Evolutionary conservation across 2,113 vertebrate genomes (phyloP).

Genomic region (Gopherus flavomarginatus): DNA sequence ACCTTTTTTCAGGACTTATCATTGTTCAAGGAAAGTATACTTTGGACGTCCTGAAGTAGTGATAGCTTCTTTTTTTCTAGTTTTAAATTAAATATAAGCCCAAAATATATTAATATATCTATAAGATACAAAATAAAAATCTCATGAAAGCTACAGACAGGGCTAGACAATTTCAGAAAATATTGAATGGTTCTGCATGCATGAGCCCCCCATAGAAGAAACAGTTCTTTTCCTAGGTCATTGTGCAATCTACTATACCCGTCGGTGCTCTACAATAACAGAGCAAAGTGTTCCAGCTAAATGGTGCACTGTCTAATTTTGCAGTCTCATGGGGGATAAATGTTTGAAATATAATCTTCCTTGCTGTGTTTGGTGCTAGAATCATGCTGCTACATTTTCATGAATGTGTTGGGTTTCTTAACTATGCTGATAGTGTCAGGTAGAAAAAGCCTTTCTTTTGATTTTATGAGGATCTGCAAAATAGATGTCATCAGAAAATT

Average conservation of each 20-base stretch:
- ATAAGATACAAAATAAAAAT: neutral
- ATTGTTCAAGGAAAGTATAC: rapidly evolving
- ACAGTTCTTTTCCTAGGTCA: neutral
- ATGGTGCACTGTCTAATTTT: neutral
- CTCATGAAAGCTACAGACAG: neutral
- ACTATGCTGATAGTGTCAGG: neutral
- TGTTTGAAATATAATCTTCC: neutral
- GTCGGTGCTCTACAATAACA: neutral
- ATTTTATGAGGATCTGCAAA: neutral
- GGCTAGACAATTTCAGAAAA: neutral
- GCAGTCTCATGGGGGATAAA: neutral
- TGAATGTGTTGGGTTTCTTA: neutral
- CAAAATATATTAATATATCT: neutral
- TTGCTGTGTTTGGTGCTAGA: neutral
- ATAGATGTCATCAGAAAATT: neutral
- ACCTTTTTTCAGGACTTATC: neutral
- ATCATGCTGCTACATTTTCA: neutral
- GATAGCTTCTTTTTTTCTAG: neutral
- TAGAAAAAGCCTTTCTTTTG: neutral
- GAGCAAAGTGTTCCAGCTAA: neutral
- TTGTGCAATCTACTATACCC: neutral
- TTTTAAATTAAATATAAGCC: neutral
- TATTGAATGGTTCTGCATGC: neutral
- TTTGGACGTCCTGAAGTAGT: neutral
- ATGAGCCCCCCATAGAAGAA: neutral